Conservation (phyloP, 2,797 vertebrate genomes). For the Spheniscus humboldti region DNA sequence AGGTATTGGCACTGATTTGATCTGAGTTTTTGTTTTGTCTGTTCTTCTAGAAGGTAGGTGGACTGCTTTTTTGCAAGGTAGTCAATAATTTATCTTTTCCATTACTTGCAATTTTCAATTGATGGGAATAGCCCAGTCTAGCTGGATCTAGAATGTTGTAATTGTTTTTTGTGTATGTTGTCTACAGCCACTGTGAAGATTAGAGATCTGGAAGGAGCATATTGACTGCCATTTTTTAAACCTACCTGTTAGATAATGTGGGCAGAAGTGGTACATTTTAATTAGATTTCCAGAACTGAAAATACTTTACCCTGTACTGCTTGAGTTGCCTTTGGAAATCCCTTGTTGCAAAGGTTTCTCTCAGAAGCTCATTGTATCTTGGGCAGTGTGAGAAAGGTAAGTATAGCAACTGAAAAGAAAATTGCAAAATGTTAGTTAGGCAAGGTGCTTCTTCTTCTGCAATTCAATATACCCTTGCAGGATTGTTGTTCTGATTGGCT, state of each 20-base stretch:
- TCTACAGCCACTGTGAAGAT: background rate
- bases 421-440: slow-evolving; percentile 13
- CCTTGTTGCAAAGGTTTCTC: slow-evolving; percentile 58
- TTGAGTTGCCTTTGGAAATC: slow-evolving; percentile 54
- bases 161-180: background rate
- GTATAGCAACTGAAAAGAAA: slow-evolving; percentile 65
- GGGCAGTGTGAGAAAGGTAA: slow-evolving; percentile 67
- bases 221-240: background rate
- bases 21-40: background rate
- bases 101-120: background rate
- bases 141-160: background rate
- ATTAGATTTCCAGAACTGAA: background rate
- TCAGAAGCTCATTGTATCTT: slow-evolving; percentile 60
- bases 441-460: background rate
- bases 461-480: background rate
- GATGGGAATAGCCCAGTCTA: background rate
- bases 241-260: background rate
- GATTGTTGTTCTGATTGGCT: background rate
- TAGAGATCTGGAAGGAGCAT: background rate
- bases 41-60: background rate
- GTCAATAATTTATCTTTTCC: background rate
- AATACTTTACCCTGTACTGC: slow-evolving; percentile 65
- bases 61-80: background rate
- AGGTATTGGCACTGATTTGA: background rate
- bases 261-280: background rate